Base-by-base conservation (phyloP, 2,113 vertebrate species). In the Phrynosoma platyrhinos region DNA sequence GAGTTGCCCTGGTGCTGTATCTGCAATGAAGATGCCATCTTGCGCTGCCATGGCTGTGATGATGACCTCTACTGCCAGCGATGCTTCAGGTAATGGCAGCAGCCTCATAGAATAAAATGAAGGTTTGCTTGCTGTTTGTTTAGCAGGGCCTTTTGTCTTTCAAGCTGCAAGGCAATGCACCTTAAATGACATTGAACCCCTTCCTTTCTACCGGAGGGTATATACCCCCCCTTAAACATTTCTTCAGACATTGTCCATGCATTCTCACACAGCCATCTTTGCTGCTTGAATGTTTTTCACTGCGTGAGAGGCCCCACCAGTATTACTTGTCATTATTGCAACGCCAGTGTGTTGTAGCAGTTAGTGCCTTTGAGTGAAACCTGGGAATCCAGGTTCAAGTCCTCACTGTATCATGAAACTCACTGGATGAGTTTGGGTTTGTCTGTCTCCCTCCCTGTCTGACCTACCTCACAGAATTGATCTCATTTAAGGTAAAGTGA, bases 1-100 rank as follows among this genome's bases (percentile, higher is more conserved):
- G 98, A 99, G 94, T 96, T 99, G 90, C 98, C 98, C 10, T 99
- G 99, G 99, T 99, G 99, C 94, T 99, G 98, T 93, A 99, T 99
- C 96, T 99, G 99, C 94, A 98, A 99, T 0, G 96, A 97, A 66
- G 97, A 99, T 1, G 98, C 99, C 84, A 93, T 93, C 1, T 82
- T 99, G 75, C 98, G 98, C 80, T 99, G 99, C 87, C 95, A 98
- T 47, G 98, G 97, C 79, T 99, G 99, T 0, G 97, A 98, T 0
- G 97, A 97, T 74, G 99, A 99, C 90, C 97, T 99, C 64, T 99
- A 98, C 95, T 99, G 99, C 92, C 96, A 96, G 88, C 98, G 97
- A 91, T 99, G 99, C 93, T 99, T 99, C 96, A 96, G 96, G 99
- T 99, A 96, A 74, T 88, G 53, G 62, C 68, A 0, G 0, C 20